A percentile compares a stretch with the other conserved stretches of the same genome.
phyloP scores from a whole-genome alignment of 1,140 invertebrate genomes.

The Drosophila sp. region DNA sequence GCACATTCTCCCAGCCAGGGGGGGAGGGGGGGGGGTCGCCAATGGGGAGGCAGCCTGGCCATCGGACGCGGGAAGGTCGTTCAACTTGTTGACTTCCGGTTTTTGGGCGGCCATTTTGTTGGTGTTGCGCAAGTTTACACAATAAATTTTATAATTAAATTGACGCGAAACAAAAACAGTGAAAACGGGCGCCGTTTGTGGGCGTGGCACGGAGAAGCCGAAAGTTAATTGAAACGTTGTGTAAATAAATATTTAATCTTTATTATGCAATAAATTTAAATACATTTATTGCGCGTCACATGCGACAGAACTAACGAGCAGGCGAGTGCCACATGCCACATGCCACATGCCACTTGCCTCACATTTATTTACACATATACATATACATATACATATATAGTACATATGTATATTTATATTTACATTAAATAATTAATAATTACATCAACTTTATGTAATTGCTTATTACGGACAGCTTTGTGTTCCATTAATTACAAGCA shows the following conservation, averaged over 20 bases:
- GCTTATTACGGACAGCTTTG: constrained; percentile 71
- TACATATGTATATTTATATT: constrained; percentile 45
- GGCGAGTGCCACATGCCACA: constrained; percentile 4
- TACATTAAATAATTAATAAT: constrained; percentile 82
- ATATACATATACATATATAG: constrained; percentile 9
- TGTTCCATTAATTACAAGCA: constrained; percentile 49
- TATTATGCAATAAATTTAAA: constrained; percentile 84
- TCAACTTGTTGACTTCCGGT: constrained; percentile 79
- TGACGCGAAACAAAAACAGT: constrained; percentile 59
- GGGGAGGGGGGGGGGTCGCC: not conserved
- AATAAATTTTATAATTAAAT: constrained; percentile 83
- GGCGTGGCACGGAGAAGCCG: constrained; percentile 54
- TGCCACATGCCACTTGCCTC: constrained; percentile 15
- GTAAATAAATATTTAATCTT: constrained; percentile 84
- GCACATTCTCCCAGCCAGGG: constrained; percentile 58
- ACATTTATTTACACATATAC: constrained; percentile 48
- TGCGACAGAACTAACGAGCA: constrained; percentile 11
- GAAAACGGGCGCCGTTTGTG: not conserved
- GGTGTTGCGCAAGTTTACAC: constrained; percentile 63
- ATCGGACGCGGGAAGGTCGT: constrained; percentile 52
- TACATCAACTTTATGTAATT: constrained; percentile 81
- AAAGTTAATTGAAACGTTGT: constrained; percentile 84
- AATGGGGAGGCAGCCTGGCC: not conserved
- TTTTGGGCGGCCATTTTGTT: constrained; percentile 72
- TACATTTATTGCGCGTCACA: constrained; percentile 69